phyloP scores from a whole-genome alignment of 2,113 vertebrate species.

The Vanacampus margaritifer region DNA sequence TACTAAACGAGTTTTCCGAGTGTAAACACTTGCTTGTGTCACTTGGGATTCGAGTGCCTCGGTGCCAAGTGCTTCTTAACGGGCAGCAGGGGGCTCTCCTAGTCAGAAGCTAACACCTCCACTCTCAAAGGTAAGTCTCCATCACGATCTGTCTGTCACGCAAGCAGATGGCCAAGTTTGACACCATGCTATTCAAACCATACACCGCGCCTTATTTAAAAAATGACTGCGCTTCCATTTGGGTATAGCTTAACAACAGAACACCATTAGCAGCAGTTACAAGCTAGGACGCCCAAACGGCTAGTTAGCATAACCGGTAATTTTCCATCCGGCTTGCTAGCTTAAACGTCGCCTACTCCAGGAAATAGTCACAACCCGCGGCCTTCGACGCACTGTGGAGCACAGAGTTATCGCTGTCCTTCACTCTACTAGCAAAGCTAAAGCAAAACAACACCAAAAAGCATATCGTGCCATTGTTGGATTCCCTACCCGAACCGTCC shows the following conservation, averaged over 20 bases:
- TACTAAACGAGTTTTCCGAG: rapidly evolving
- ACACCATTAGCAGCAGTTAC: rapidly evolving
- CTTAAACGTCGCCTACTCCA: constrained; percentile 33
- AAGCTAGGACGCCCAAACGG: no score
- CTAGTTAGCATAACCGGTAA: constrained; percentile 12
- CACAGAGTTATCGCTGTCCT: constrained; percentile 51
- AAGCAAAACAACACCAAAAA: constrained; percentile 11
- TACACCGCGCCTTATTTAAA: rapidly evolving
- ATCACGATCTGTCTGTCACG: constrained; percentile 36
- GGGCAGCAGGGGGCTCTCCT: background rate
- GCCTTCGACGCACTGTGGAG: constrained; percentile 51
- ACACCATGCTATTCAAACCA: background rate
- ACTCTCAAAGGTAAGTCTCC: background rate
- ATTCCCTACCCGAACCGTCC: constrained; percentile 63
- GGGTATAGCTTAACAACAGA: rapidly evolving
- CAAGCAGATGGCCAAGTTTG: constrained; percentile 32
- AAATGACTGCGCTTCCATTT: rapidly evolving
- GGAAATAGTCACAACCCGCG: constrained; percentile 57
- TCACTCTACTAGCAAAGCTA: constrained; percentile 25
- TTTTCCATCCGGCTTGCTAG: constrained; percentile 46
- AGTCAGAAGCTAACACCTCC: background rate
- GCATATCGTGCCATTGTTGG: background rate
- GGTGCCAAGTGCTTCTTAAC: background rate
- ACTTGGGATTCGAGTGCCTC: rapidly evolving
- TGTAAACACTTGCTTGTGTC: background rate